Base-by-base conservation (phyloP, 2,888 invertebrate species). In the Mimumesa dahlbomi region DNA sequence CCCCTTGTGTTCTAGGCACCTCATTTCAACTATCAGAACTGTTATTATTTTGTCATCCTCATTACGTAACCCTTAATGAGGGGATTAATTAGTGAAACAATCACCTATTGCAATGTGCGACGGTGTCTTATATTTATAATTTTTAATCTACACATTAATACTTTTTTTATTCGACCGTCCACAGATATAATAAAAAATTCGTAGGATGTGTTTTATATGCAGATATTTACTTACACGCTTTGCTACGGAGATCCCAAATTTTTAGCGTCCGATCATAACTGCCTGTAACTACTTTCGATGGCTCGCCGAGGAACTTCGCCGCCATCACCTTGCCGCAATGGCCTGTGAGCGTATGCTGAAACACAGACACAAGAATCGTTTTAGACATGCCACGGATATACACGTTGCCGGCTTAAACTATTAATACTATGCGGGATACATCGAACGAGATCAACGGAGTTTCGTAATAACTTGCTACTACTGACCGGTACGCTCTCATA, bases 271-370 rank as follows among this genome's bases (percentile, higher is more conserved):
- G 93, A 91, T 99, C 99, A 91, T 98, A 96, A 90, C 98, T 98
- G 74, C 99, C 99, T 31, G 98, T 97, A 66, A 98, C 98, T 65
- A 98, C 97, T 92, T 97, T 97, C 71, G 94, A 93, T 13, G 95
- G 94, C 83, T 97, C 97, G 61, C 97, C 95, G 80, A 98, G 94
- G 91, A 98, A 98, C 91, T 97, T 97, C 31, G 98, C 99, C 16
- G 98, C 96, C 93, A 98, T 94, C 77, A 99, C 99, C 92, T 99
- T 99, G 56, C 96, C 98, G 85, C 97, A 96, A 91, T 99, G 99
- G 34, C 98, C 98, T 53, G 97, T 97, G 83, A 98, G 90, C 50
- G 97, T 96, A 90, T 96, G 96, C 96, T 96, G 93, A 56, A 92
- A 92, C 88, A 88, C 87, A 87, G 87, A 81, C 31, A 52, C 38